These are phyloP conservation scores for Hemichromis elongatus DNA, from an alignment of 2,113 vertebrate genomes.

Conservation along the genomic window DNA sequence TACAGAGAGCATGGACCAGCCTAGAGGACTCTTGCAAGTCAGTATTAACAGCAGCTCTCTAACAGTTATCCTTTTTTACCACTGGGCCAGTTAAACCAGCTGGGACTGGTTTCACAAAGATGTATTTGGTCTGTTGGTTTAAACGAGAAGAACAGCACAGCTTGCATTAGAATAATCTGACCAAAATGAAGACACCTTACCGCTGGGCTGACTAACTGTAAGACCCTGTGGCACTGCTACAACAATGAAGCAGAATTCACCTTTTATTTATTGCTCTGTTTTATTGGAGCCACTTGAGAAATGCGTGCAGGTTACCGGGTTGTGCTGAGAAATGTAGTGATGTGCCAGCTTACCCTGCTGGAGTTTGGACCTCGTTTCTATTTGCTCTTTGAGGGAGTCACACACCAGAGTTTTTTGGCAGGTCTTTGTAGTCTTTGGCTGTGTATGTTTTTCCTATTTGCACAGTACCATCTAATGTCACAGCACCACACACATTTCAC, in stretches of 20 bases:
- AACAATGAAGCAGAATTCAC: neutral
- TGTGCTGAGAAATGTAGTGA: neutral
- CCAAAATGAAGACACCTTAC: neutral
- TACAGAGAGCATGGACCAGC: constrained; percentile 75
- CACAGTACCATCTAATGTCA: neutral
- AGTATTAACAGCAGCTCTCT: constrained; percentile 41
- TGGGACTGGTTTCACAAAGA: neutral
- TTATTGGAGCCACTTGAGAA: neutral
- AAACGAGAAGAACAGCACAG: neutral
- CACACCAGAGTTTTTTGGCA: neutral
- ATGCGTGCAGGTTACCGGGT: neutral
- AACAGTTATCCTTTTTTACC: neutral
- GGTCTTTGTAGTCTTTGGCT: neutral
- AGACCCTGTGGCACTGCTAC: neutral
- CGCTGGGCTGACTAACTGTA: neutral
- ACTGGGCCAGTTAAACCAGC: neutral
- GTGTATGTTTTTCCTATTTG: neutral
- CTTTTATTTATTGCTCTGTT: neutral
- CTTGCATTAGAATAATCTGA: neutral
- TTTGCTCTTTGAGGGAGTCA: neutral
- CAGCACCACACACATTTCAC: neutral
- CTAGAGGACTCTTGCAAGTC: constrained; percentile 87
- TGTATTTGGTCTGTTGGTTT: neutral
- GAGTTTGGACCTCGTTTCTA: neutral
- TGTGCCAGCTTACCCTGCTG: neutral